Base-by-base conservation (phyloP, 1,140 invertebrate genomes). In the Mamestra configurata region DNA sequence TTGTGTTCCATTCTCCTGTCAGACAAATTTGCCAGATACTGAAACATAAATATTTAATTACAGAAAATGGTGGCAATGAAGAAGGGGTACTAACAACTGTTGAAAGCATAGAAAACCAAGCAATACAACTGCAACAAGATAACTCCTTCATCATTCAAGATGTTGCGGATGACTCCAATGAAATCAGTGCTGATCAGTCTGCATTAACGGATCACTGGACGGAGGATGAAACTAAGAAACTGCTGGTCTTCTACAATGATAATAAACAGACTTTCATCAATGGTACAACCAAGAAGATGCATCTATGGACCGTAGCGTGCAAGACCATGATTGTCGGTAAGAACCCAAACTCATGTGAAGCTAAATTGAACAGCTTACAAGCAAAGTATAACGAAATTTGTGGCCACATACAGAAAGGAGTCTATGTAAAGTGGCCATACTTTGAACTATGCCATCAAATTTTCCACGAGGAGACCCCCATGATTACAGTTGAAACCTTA, bases 221-320 rank as follows among this genome's bases (percentile, higher is more conserved):
- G 6, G 90, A 93, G 43, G 90, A 90, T 20, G 91, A 94, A 80
- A 87, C 86, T 6, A 86, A 84, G 73, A 82, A 86, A 55, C 86
- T 95, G 0, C 81, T 95, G 31, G 84, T 90, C 40, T 94, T 95
- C 78, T 95, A 91, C 66, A 84, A 88, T 81, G 93, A 95, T 61
- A 95, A 94, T 53, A 93, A 93, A 82, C 85, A 90, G 43, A 85
- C 88, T 10, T 93, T 95, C 51, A 46, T 88, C 5, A 88, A 75
- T 66, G 89, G 89, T 0, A 81, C 85, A 6, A 88, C 90, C 20
- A 89, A 87, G 59, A 92, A 87, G 35, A 88, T 89, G 76, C 88
- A 91, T 83, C 79, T 95, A 73, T 95, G 93, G 93, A 83, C 88
- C 8, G 85, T 94, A 8, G 92, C 90, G 3, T 93, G 92, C 70